A percentile compares a stretch with the other conserved stretches of the same genome.
Evolutionary conservation across 2,113 vertebrate genomes (phyloP).

Genomic region (Tupaia tana): DNA sequence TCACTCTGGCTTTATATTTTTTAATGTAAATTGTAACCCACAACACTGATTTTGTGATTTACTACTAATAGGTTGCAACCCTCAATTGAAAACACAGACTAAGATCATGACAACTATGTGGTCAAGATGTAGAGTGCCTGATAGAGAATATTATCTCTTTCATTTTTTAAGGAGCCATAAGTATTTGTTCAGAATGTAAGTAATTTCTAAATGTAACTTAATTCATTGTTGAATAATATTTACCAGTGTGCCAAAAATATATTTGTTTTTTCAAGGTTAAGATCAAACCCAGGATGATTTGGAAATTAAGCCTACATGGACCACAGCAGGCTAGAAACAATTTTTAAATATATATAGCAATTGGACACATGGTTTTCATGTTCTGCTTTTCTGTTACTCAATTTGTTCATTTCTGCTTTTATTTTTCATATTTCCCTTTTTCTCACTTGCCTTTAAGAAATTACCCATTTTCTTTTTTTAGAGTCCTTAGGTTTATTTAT

Average conservation of each 20-base stretch:
- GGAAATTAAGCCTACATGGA: not conserved
- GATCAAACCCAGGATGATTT: not conserved
- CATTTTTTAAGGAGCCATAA: slow-evolving; percentile 46
- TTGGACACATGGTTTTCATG: not conserved
- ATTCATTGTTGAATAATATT: not conserved
- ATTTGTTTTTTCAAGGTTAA: not conserved
- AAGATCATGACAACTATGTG: not conserved
- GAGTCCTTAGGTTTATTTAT: slow-evolving; percentile 16
- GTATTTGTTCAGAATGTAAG: slow-evolving; percentile 43
- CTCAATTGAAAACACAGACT: not conserved
- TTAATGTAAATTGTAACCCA: not conserved
- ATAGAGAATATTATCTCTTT: not conserved
- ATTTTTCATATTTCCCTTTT: slow-evolving; percentile 64
- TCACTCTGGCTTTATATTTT: slow-evolving; percentile 32
- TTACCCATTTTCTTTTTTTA: slow-evolving; percentile 13
- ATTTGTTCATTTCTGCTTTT: slow-evolving; percentile 64
- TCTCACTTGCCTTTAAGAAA: slow-evolving; percentile 34
- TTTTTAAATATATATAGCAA: not conserved
- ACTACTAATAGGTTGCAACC: not conserved
- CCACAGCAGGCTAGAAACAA: not conserved
- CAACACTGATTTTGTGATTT: slow-evolving; percentile 31
- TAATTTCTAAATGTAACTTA: slow-evolving; percentile 27
- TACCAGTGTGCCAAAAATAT: slow-evolving; percentile 36
- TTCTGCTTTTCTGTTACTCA: slow-evolving; percentile 59
- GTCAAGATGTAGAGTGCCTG: slow-evolving; percentile 9